Evolutionary conservation across 2,797 vertebrate genomes (phyloP), one percentile per base, ranked within the genome.

Genomic region (Phylloscopus collybita): DNA sequence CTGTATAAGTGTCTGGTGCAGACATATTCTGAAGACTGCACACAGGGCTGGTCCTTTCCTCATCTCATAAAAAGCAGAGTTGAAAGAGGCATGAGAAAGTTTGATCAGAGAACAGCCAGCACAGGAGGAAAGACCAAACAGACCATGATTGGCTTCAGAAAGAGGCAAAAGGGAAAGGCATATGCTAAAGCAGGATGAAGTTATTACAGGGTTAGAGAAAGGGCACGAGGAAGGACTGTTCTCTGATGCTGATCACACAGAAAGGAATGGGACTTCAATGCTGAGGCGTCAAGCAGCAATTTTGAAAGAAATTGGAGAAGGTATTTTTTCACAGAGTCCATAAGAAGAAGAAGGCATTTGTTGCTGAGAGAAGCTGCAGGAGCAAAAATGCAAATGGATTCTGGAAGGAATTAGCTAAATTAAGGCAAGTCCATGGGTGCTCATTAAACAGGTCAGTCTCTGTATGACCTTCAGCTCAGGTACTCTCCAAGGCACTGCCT

Each of bases 361-460:
- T 19, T 88, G 53, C 70, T 56, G 50, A 91, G 42, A 59, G 17
- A 74, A 90, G 75, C 65, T 59, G 34, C 8, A 9, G 51, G 95
- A 47, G 47, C 47, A 91, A 86, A 93, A 86, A 83, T 66, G 80
- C 47, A 91, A 86, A 95, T 72, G 56, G 47, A 14, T 85, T 85
- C 89, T 82, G 64, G 72, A 62, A 84, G 44, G 61, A 49, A 90
- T 90, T 75, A 86, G 18, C 62, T 95, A 79, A 89, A 90, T 90
- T 54, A 86, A 82, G 75, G 69, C 53, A 86, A 26, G 85, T 86
- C 80, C 38, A 8, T 29, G 45, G 73, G 34, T 20, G 29, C 61
- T 92, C 76, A 79, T 95, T 95, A 90, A 75, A 38, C 18, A 90
- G 69, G 72, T 74, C 3, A 2, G 66, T 69, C 34, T 83, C 61